Evolutionary conservation across 2,113 vertebrate species (phyloP), one percentile per base, ranked within the genome.

Genomic region (Redunca redunca): DNA sequence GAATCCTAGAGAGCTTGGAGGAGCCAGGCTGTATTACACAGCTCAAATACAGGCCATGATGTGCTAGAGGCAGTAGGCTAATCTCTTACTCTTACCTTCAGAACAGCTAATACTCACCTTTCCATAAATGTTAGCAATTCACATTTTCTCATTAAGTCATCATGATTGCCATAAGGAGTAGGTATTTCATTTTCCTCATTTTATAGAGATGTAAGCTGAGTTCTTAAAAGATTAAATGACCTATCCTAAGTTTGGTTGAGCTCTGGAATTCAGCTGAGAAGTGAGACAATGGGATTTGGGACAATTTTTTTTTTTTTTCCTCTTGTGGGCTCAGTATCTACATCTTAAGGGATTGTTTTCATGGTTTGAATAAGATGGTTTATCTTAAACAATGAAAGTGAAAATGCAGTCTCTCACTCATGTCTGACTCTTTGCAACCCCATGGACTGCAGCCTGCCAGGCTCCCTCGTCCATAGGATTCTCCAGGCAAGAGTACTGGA

Each of bases 391-490:
- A 71, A 23, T 40, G 67, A 71, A 40, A 71, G n/a, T 71, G 9
- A 71, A 36, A 71, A 4, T 71, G 19, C 21, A 36, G n/a, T 12
- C n/a, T 11, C 19, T 23, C n/a, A 71, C 19, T 71, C 9, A 0
- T 23, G 67, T 36, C n/a, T 0, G 10, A 36, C 19, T 71, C 19
- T 36, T 71, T 36, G n/a, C 4, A 0, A 21, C 5, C 4, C 19
- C 19, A 36, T 23, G n/a, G 2, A 2, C 19, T 71, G 5, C 67
- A 67, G 64, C 33, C 2, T 67, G 64, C 16, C 64, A 23, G n/a
- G 67, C 19, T 71, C n/a, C 67, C 19, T 21, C 0, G 0, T 12
- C 67, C n/a, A 23, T 23, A 2, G 67, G 10, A 23, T 71, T 71
- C 5, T 71, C 67, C 67, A 71, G 19, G 67, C n/a, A 23, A 71